Evolutionary conservation across 2,797 vertebrate species (phyloP).

Genomic region (Nyctibius grandis): DNA sequence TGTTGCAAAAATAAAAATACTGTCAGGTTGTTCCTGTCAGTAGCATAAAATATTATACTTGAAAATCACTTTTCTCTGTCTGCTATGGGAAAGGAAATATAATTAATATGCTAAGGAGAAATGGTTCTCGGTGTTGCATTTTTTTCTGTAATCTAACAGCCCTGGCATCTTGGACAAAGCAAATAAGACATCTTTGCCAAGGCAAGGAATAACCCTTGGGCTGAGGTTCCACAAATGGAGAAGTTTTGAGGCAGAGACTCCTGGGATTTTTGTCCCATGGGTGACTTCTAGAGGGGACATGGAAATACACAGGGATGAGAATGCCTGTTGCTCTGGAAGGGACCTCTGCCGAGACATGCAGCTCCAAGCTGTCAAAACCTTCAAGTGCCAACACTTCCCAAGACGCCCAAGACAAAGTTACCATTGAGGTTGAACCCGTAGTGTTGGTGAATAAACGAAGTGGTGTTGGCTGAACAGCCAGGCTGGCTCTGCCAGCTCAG

Average conservation of each 20-base stretch:
- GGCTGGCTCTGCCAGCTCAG: background rate
- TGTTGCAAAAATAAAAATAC: background rate
- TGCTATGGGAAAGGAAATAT: background rate
- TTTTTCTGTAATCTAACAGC: background rate
- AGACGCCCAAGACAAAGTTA: fast-evolving
- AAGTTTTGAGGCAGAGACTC: background rate
- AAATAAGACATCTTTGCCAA: background rate
- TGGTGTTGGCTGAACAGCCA: background rate
- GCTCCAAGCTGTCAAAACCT: background rate
- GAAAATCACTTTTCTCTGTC: background rate
- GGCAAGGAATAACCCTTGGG: background rate
- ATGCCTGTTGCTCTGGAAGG: background rate
- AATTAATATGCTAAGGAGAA: background rate
- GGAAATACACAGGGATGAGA: background rate
- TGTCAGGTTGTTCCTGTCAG: background rate
- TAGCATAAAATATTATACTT: background rate
- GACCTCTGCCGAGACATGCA: fast-evolving
- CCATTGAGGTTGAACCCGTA: background rate
- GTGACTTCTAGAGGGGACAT: background rate
- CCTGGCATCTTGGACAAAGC: background rate
- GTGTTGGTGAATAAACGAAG: too few species aligned
- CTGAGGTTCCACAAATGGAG: background rate
- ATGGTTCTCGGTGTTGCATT: fast-evolving
- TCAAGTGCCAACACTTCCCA: background rate
- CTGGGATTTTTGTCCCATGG: background rate